Percentiles rank a stretch among this genome's conserved stretches.
phyloP scores from a whole-genome alignment of 2,113 vertebrate species.

The Spilogale gracilis region DNA sequence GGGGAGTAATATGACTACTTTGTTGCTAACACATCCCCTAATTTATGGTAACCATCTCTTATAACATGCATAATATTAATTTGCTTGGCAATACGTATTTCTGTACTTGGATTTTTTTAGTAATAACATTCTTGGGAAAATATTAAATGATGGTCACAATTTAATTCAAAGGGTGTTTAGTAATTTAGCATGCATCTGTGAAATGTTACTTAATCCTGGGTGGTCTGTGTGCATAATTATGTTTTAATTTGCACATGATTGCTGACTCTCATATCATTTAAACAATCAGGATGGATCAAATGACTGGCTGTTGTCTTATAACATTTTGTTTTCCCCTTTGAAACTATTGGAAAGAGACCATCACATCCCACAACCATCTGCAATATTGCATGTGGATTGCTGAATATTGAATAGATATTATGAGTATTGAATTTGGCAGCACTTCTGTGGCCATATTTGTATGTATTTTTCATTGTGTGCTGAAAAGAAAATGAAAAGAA shows the following conservation, averaged over 20 bases:
- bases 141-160: conserved; percentile 51
- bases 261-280: conserved; percentile 72
- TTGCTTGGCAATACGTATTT: neutral
- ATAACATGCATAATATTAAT: neutral
- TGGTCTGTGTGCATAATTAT: conserved; percentile 73
- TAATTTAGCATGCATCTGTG: conserved; percentile 73
- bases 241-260: conserved; percentile 78
- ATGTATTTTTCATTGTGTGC: conserved; percentile 68
- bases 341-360: conserved; percentile 73
- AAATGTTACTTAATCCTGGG: conserved; percentile 73
- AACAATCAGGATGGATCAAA: conserved; percentile 67
- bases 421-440: conserved; percentile 75
- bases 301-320: conserved; percentile 71
- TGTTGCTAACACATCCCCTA: neutral
- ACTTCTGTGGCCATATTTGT: conserved; percentile 68
- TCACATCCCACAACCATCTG: conserved; percentile 78
- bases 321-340: conserved; percentile 70
- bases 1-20: neutral
- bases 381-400: conserved; percentile 61
- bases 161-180: conserved; percentile 62
- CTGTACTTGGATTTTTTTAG: conserved; percentile 49
- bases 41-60: conserved; percentile 17
- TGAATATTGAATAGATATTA: conserved; percentile 81
- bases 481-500: conserved; percentile 73
- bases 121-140: conserved; percentile 65